Percentiles rank a stretch among this genome's conserved stretches.
phyloP scores from a whole-genome alignment of 2,113 vertebrate genomes.

The Lota lota region DNA sequence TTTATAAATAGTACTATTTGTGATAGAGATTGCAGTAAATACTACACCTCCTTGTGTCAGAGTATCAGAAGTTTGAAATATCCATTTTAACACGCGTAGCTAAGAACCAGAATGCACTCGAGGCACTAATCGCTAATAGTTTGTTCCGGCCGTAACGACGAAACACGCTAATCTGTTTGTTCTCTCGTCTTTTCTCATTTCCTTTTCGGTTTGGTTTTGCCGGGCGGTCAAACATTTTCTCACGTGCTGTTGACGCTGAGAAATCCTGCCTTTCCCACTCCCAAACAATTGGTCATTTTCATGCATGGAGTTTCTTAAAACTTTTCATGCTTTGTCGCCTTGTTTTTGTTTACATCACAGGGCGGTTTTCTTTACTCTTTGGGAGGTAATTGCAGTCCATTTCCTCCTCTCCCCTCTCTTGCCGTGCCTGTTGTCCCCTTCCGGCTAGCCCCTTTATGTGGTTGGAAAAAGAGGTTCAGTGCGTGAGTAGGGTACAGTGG shows the following conservation, averaged over 20 bases:
- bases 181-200: constrained; percentile 61
- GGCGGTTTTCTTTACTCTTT: constrained; percentile 19
- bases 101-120: no score
- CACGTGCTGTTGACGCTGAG: constrained; percentile 53
- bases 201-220: constrained; percentile 39
- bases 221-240: constrained; percentile 8
- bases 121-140: background rate
- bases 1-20: no score
- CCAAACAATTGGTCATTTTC: constrained; percentile 42
- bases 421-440: background rate
- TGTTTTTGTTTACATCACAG: constrained; percentile 43
- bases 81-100: no score
- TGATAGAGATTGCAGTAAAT: no score
- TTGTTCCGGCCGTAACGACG: constrained; percentile 39
- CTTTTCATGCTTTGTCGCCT: constrained; percentile 31
- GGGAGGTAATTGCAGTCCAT: constrained; percentile 42
- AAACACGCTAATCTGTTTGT: constrained; percentile 62
- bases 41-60: no score
- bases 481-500: background rate
- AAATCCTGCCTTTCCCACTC: constrained; percentile 43
- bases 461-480: constrained; percentile 12
- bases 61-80: no score
- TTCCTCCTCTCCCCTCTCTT: constrained; percentile 19
- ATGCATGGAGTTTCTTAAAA: constrained; percentile 33
- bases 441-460: constrained; percentile 36